phyloP scores from a whole-genome alignment of 2,113 vertebrate genomes.

The Rhizomys pruinosus region DNA sequence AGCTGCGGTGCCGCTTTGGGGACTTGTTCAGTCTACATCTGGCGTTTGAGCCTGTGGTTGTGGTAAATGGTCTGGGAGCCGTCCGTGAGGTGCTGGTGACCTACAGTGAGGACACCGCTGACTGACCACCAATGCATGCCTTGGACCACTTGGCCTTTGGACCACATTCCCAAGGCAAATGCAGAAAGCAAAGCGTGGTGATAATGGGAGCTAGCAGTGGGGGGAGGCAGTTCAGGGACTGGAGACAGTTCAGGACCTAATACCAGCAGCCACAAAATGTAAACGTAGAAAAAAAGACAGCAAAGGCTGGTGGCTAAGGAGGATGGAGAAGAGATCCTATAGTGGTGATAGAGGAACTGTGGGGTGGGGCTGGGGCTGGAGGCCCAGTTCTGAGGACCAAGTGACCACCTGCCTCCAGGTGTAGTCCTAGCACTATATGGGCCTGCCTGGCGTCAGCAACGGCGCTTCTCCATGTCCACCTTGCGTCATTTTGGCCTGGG shows the following conservation, averaged over 20 bases:
- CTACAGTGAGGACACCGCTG: constrained; percentile 80
- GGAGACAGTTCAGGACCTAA: not conserved
- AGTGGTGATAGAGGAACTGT: accelerated
- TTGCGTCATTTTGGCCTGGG: constrained; percentile 91
- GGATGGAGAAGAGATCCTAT: not conserved
- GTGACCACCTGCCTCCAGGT: constrained; percentile 72
- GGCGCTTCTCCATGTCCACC: constrained; percentile 87
- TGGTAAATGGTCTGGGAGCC: constrained; percentile 81
- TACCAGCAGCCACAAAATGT: no score
- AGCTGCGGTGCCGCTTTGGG: constrained; percentile 84
- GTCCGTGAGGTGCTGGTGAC: constrained; percentile 83
- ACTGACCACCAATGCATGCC: constrained; percentile 40
- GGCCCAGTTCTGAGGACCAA: not conserved
- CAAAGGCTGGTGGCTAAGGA: not conserved
- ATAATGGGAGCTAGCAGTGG: not conserved
- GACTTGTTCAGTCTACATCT: constrained; percentile 84
- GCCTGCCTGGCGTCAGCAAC: constrained; percentile 86
- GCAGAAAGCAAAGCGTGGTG: not conserved
- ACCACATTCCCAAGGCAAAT: constrained; percentile 73
- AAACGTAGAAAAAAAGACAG: not conserved
- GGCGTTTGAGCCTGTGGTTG: constrained; percentile 79
- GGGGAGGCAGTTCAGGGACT: not conserved
- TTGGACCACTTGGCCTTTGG: constrained; percentile 2
- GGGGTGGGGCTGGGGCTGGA: not conserved
- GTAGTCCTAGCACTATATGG: constrained; percentile 83